Base-by-base conservation (phyloP, 2,113 vertebrate genomes). In the Balaenoptera acutorostrata region DNA sequence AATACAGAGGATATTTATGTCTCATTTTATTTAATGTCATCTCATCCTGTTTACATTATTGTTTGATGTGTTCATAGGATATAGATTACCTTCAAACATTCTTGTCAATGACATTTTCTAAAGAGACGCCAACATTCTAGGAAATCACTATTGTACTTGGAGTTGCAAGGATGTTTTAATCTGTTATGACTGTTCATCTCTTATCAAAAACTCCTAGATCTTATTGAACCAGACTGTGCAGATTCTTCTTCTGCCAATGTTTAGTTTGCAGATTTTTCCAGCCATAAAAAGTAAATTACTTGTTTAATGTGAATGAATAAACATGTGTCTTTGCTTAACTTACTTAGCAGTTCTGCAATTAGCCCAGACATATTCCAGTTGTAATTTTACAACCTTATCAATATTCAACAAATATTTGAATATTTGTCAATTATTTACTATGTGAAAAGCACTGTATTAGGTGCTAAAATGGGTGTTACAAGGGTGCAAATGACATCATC, bases 11-110 rank as follows among this genome's bases (percentile, higher is more conserved):
- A 93, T 90, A 75, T 81, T 97, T 91, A 84, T 78, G 31, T 93
- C 74, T 90, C 55, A 93, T 90, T 90, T 85, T 80, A 75, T 94
- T 94, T 93, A 86, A 89, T 94, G 39, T 74, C 69, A 90, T 82
- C 25, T 87, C 41, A 84, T 95, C 82, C 46, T 88, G 29, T 81
- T 95, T 88, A 93, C 27, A 83, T 90, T 88, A 93, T 93, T 83
- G 41, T 95, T 97, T 91, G 68, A 83, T 93, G 31, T 93, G 55
- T n/a, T 97, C 55, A 80, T 55, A 61, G n/a, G 49, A 41, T 72
- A 83, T 69, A 84, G 57, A 93, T 69, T 96, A 52, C 69, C 20
- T 88, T 83, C 72, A 71, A 87, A 90, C 68, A 90, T 71, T 92
- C 66, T 90, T 93, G 55, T 59, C 68, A 66, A 44, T 84, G 63